Base-by-base conservation (phyloP, 92 coral and sea anemone species). In the Blastomussa wellsi region DNA sequence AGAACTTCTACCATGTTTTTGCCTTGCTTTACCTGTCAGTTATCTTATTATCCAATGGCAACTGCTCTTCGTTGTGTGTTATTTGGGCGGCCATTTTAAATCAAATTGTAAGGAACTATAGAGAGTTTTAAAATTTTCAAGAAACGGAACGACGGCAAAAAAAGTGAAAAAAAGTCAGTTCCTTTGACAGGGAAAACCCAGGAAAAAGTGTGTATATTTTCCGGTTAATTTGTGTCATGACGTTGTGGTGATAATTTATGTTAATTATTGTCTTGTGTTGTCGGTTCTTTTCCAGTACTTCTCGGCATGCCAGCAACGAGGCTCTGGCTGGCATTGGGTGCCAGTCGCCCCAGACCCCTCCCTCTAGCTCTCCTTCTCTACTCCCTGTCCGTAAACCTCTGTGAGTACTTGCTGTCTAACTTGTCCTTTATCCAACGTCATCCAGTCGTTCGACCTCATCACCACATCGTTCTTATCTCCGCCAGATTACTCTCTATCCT, bases 211-310 rank as follows among this genome's bases (percentile, higher is more conserved):
- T 13, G 11, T 44, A 44, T 44, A 6, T 53, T 17, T 33, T 39
- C 35, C 15, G 62, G 10, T n/a, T 24, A 22, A 32, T 1, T 64
- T 29, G 36, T 47, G 64, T 17, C 60, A 0, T n/a, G 26, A 38
- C 24, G 15, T 35, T 69, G 7, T 35, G 14, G 33, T 1, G n/a
- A 5, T 53, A 22, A 32, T 29, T 73, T 32, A 32, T 39, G 51
- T 83, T 38, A 39, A 60, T 60, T 78, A 7, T 49, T 59, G 22
- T 44, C 55, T 53, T 83, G 51, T 57, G 44, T 35, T 74, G 69
- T 35, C 76, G 52, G 35, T 83, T 83, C 55, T 72, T 31, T 74
- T 83, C 86, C 60, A 83, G 86, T 62, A 72, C 57, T 44, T 82
- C 79, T 72, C 20, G 75, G 70, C 79, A 72, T 82, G 15, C 37